A percentile compares a stretch with the other conserved stretches of the same genome.
These are phyloP conservation scores for Oreochromis grahami DNA, from an alignment of 2,797 vertebrate genomes.

Conservation along the genomic window DNA sequence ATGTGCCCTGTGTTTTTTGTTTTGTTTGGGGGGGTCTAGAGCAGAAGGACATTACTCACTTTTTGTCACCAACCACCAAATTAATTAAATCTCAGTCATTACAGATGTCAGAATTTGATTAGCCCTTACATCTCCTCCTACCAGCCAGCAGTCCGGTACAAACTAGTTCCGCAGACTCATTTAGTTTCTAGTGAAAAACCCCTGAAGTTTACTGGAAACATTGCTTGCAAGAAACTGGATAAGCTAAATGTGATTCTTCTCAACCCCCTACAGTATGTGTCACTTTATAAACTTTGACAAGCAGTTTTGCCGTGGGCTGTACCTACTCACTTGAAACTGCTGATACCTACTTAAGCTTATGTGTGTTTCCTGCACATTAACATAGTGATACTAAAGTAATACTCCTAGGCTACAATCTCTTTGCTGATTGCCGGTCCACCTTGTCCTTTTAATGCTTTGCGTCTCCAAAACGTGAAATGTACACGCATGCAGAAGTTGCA, in stretches of 20 bases:
- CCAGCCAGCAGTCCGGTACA: not conserved
- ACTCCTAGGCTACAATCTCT: not conserved
- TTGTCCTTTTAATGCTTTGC: not conserved
- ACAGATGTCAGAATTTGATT: not conserved
- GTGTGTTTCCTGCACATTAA: not conserved
- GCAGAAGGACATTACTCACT: not conserved
- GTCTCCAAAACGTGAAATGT: not conserved
- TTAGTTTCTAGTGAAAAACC: not conserved
- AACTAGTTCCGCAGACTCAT: not conserved
- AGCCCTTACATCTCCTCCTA: not conserved
- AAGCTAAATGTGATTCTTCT: not conserved
- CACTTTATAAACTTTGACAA: not conserved
- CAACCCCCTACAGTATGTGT: not conserved
- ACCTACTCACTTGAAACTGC: not conserved
- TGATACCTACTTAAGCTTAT: not conserved
- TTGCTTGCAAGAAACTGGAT: not conserved
- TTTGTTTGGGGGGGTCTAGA: too few species aligned
- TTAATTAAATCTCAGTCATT: not conserved
- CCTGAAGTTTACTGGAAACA: not conserved
- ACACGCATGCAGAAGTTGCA: not conserved
- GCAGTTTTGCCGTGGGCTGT: not conserved
- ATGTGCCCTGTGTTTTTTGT: not conserved
- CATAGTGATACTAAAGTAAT: not conserved
- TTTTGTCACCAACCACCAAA: not conserved
- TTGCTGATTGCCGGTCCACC: not conserved